Evolutionary conservation across 2,113 vertebrate genomes (phyloP).

Genomic region (Ptilonorhynchus violaceus): DNA sequence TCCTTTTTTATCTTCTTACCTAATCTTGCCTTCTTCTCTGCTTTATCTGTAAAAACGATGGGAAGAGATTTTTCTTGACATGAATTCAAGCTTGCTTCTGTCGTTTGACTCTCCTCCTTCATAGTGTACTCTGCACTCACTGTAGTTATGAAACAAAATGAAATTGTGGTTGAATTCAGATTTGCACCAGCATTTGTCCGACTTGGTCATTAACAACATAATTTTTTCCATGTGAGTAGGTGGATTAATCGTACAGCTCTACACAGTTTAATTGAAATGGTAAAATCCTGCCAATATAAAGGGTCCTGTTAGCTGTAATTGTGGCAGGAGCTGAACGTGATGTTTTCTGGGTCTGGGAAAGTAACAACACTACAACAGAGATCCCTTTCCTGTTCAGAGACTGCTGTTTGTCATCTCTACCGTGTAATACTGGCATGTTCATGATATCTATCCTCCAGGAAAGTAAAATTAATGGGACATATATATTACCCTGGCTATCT

Average conservation of each 20-base stretch:
- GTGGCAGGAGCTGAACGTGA: neutral
- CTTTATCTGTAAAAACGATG: neutral
- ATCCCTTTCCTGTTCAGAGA: neutral
- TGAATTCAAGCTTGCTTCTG: neutral
- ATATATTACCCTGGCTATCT: neutral
- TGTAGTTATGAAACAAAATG: neutral
- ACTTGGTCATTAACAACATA: neutral
- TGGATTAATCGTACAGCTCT: neutral
- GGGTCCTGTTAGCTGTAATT: neutral
- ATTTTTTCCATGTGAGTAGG: neutral
- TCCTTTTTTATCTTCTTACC: neutral
- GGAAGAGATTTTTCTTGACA: neutral
- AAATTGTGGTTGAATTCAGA: neutral
- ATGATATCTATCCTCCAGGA: neutral
- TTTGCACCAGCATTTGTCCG: neutral
- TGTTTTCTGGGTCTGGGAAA: neutral
- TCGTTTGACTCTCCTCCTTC: neutral
- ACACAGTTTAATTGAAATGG: neutral
- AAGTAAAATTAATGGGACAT: neutral
- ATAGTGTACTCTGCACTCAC: neutral
- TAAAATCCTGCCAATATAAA: neutral
- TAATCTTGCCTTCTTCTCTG: neutral
- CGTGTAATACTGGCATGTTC: neutral
- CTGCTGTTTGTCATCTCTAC: neutral
- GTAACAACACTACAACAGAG: neutral